Conservation (phyloP, 2,113 vertebrate genomes). For the Fulmarus glacialis region DNA sequence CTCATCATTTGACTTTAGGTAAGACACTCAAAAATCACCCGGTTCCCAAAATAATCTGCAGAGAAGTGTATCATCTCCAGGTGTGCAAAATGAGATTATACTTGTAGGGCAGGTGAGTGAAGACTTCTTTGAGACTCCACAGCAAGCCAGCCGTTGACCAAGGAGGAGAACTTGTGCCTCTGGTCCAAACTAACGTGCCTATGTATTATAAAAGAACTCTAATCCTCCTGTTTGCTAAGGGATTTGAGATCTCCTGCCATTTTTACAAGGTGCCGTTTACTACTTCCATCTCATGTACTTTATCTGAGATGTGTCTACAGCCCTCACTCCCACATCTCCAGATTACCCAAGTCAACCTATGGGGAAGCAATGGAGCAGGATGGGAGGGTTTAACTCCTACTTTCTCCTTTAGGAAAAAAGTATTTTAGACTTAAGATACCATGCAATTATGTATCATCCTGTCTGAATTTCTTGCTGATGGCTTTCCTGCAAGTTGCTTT, state of each 20-base stretch:
- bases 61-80: not conserved
- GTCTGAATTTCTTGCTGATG: not conserved
- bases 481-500: not conserved
- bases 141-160: not conserved
- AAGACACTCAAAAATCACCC: not conserved
- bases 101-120: not conserved
- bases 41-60: not conserved
- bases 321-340: not conserved
- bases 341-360: not conserved
- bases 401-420: not conserved
- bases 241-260: not conserved
- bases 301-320: not conserved
- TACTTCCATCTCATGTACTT: not conserved
- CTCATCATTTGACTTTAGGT: not conserved
- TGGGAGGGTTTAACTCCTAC: not conserved
- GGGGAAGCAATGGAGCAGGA: not conserved
- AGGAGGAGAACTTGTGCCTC: not conserved
- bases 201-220: not conserved
- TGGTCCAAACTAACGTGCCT: not conserved
- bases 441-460: rapidly evolving
- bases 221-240: not conserved
- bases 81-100: not conserved
- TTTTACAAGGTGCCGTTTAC: not conserved
- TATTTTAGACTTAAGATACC: not conserved
- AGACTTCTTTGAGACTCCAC: not conserved